Base-by-base conservation (phyloP, 2,797 vertebrate species). In the Macropus fuliginosus region DNA sequence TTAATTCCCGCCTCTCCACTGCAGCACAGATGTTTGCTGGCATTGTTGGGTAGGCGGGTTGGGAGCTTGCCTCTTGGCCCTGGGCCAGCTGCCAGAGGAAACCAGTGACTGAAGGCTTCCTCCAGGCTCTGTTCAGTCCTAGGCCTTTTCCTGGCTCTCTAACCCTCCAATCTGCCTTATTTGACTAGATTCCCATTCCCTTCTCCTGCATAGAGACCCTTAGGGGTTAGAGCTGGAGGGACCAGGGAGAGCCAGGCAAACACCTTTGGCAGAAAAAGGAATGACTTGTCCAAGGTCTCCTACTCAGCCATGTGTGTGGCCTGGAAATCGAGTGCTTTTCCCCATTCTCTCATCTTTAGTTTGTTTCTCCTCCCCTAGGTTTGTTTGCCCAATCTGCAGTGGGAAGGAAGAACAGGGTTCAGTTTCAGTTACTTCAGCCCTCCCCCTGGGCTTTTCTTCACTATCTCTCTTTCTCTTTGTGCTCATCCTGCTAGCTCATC, bases 31-130 rank as follows among this genome's bases (percentile, higher is more conserved):
- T 91, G 95, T 81, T 97, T 91, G 24, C 91, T 56, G 98, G 94
- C 94, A 56, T 95, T 81, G 29, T 91, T 92, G 55, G 92, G 55
- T 91, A 90, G 92, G 95, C 97, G 74, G 54, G 50, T 92, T 96
- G 92, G 97, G 97, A 98, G 97, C 97, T 97, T 98, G 93, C 94
- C 92, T 92, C 55, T 98, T 99, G 99, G 99, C 98, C 96, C 97
- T 87, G 94, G 96, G 98, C 98, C 98, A 99, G 97, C 96, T 97
- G 98, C 74, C 97, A 98, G 98, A 99, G 99, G 99, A 99, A 99
- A 94, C 99, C 96, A 97, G 98, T 99, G 99, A 99, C 99, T 99
- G 99, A 99, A 99, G 98, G 97, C 99, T 99, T 99, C 99, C 99
- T 98, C 97, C 98, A 97, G 90, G 97, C 98, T 98, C 99, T 98